Evolutionary conservation across 1,140 invertebrate species (phyloP), one percentile per base, ranked within the genome.

Genomic region (Copidosoma floridanum): DNA sequence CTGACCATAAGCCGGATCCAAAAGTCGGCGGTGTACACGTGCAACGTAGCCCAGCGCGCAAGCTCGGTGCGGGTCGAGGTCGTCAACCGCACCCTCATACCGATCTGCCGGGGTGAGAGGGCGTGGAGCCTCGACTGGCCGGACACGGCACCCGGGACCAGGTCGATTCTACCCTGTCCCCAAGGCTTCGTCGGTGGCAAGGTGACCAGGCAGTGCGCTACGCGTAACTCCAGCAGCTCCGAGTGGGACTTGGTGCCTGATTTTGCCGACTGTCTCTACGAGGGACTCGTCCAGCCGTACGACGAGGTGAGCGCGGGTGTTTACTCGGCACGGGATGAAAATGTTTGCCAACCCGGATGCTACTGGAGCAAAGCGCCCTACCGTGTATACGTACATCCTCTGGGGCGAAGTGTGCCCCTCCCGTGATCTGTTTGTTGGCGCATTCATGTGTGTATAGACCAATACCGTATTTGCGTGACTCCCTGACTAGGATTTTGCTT

Each of bases 1-100:
- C 75, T 92, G 0, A 89, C 90, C 69, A 85, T 92, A 8, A 87
- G 85, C 61, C 89, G 88, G 55, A 85, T 87, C 21, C 88, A 89
- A 79, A 86, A 85, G 81, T 85, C 85, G 2, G 82, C 85, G 1
- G 80, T 81, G 51, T 88, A 86, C 63, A 83, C 85, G 2, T 88
- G 86, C 65, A 83, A 81, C 37, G 81, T 84, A 8, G 81, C 82
- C 1, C 83, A 84, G 4, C 80, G 81, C 10, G 84, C 83, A 7
- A 79, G 77, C 55, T 83, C 81, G 24, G 84, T 88, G 12, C 77
- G 83, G 35, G 82, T 88, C 7, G 83, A 86, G 43, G 85, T 87
- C 0, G 81, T 88, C 16, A 84, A 86, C 66, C 75, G 80, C 10
- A 82, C 82, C 16, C 66, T 81, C 2, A 80, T 84, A 16, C 84